Percentiles rank a stretch among this genome's conserved stretches.
Evolutionary conservation across 1,140 invertebrate species (phyloP).

Genomic region (Drosophila ohnishii): DNA sequence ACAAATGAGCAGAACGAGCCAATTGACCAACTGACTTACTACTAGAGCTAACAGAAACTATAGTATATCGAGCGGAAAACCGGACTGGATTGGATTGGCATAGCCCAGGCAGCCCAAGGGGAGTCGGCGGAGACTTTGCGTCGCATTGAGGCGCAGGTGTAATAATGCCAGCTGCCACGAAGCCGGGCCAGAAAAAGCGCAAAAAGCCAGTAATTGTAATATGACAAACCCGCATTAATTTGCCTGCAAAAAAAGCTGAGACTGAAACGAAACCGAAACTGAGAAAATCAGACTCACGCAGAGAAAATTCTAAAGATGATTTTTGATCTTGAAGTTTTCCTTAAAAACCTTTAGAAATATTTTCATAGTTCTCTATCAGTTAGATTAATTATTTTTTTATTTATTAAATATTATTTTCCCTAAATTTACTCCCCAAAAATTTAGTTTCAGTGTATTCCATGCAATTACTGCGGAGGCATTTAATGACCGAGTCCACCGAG

Average conservation of each 20-base stretch:
- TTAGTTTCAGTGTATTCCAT: conserved; percentile 28
- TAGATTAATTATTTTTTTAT: no score
- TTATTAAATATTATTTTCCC: background rate
- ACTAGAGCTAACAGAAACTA: conserved; percentile 16
- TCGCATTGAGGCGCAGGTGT: conserved; percentile 59
- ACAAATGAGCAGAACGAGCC: conserved; percentile 36
- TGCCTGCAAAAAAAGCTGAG: conserved; percentile 32
- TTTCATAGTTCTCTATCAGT: no score
- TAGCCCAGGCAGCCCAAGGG: conserved; percentile 20
- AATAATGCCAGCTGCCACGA: conserved; percentile 61
- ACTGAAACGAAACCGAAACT: conserved; percentile 38
- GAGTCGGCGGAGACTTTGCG: conserved; percentile 9
- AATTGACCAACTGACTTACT: conserved; percentile 35
- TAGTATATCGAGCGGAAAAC: conserved; percentile 13
- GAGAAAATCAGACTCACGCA: conserved; percentile 13
- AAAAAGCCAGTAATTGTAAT: conserved; percentile 71
- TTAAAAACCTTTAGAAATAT: no score
- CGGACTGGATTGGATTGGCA: conserved; percentile 35
- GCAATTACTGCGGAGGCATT: conserved; percentile 74
- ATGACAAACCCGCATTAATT: conserved; percentile 74
- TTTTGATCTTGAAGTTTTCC: no score
- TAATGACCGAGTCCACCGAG: conserved; percentile 66
- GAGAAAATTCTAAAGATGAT: background rate
- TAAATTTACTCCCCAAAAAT: background rate
- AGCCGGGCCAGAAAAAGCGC: conserved; percentile 29